Evolutionary conservation across 2,888 invertebrate species (phyloP), one percentile per base, ranked within the genome.

Genomic region (Orthonevra nobilis): DNA sequence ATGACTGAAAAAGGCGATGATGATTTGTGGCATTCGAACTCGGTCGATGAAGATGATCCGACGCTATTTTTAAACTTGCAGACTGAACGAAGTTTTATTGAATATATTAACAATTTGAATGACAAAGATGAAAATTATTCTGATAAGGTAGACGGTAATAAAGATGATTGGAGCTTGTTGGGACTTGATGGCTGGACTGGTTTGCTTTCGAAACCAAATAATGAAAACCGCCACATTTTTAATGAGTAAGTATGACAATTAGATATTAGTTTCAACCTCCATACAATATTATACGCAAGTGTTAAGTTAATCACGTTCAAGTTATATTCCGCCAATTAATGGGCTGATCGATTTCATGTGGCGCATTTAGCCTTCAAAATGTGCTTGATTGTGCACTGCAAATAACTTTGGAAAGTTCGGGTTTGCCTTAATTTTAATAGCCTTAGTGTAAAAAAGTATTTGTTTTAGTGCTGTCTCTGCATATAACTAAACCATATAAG

Each of bases 141-240:
- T 9, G 56, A 61, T 3, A 54, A 23, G 5, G 42, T 40, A 20
- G 38, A 5, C 54, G 73, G 26, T 20, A 72, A 9, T 20, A 14
- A 30, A 61, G 83, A 70, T 82, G 84, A 84, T 52, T 88, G 83
- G 87, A 83, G 70, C 14, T 52, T 75, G 19, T 66, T 89, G 42
- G 88, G 89, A 0, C 81, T 89, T 14, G 58, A 81, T n/a, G 88
- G 88, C 7, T 88, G 88, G 89, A 73, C 81, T 20, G 89, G 88
- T 2, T 83, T 82, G 7, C 73, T 86, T 38, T 81, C 82, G 5
- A 48, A 61, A 58, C 36, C 56, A 23, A 20, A 10, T 1, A 30
- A 42, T 17, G 23, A 10, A 4, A 52, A 23, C 2, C 6, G n/a
- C 9, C 2, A 7, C 12, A 9, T 17, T 15, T 36, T 12, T n/a